Conservation (phyloP, 2,797 vertebrate species). For the Spea hammondii region DNA sequence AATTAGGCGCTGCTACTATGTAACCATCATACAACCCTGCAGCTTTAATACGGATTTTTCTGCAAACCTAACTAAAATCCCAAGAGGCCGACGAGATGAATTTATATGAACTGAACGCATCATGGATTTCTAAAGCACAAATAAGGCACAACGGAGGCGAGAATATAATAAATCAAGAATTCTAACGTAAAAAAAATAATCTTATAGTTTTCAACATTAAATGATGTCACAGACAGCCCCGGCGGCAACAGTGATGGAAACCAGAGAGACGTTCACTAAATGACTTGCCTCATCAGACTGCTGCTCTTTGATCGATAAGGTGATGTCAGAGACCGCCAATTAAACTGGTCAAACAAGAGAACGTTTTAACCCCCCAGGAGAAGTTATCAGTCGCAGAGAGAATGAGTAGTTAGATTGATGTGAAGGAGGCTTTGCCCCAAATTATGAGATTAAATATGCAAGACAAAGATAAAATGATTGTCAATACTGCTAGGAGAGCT, state of each 20-base stretch:
- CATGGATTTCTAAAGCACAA: background rate
- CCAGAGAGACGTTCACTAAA: background rate
- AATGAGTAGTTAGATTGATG: background rate
- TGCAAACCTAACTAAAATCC: background rate
- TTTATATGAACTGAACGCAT: background rate
- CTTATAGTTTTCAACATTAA: background rate
- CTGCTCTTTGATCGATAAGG: slow-evolving; percentile 18
- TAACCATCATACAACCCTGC: too few relatives aligned
- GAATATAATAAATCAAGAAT: background rate
- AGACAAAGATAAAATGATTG: background rate
- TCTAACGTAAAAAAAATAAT: background rate
- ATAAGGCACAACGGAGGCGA: background rate
- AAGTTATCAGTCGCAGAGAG: background rate
- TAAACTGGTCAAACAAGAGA: slow-evolving; percentile 19
- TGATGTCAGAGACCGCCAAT: slow-evolving; percentile 13
- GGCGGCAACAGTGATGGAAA: background rate
- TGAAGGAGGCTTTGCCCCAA: background rate
- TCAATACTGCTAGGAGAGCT: background rate
- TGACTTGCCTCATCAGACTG: slow-evolving; percentile 16
- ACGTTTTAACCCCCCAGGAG: slow-evolving; percentile 10
- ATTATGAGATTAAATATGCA: slow-evolving; percentile 2
- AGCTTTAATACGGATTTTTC: background rate
- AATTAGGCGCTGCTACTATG: too few relatives aligned
- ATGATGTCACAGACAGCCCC: background rate
- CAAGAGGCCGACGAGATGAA: background rate